Evolutionary conservation across 2,888 invertebrate genomes (phyloP), one percentile per base, ranked within the genome.

Genomic region (Aspidapion aeneum): DNA sequence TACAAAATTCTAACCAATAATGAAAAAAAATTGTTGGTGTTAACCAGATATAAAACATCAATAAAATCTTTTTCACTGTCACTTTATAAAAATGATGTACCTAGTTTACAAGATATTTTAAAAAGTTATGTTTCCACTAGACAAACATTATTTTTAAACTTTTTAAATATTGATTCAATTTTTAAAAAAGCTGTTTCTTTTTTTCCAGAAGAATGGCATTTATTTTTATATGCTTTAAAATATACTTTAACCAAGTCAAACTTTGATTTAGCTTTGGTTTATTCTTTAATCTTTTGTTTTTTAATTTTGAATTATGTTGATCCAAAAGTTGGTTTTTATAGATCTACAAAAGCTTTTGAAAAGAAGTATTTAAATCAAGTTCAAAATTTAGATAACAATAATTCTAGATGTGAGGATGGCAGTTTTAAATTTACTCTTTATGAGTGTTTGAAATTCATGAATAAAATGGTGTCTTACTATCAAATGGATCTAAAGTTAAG

Each of bases 361-460:
- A 67, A 65, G 61, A 79, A 68, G 85, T 87, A 68, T 77, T 81
- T 80, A 49, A 83, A 80, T 70, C 82, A 80, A 70, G 74, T 78
- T 1, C 75, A 77, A 60, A 80, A 79, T 20, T 71, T 71, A 68
- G 65, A 66, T 58, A 60, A 51, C 18, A 55, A 50, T 51, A 51
- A 63, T 63, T 56, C 12, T 12, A 55, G n/a, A 58, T 81, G 61
- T 69, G 35, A 75, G 74, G 17, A 72, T 65, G 49, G 22, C 20
- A 21, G 55, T 22, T 57, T 57, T 57, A 19, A 35, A 9, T 81
- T 89, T 1, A 80, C 81, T 17, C 76, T 81, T 72, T 82, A 85
- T 52, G 88, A 89, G 66, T 85, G 87, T 73, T 73, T 87, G 19
- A 66, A 85, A 59, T 85, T 84, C 18, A 83, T 86, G n/a, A 82